Conservation (phyloP, 2,113 vertebrate species). For the Symphodus melops region DNA sequence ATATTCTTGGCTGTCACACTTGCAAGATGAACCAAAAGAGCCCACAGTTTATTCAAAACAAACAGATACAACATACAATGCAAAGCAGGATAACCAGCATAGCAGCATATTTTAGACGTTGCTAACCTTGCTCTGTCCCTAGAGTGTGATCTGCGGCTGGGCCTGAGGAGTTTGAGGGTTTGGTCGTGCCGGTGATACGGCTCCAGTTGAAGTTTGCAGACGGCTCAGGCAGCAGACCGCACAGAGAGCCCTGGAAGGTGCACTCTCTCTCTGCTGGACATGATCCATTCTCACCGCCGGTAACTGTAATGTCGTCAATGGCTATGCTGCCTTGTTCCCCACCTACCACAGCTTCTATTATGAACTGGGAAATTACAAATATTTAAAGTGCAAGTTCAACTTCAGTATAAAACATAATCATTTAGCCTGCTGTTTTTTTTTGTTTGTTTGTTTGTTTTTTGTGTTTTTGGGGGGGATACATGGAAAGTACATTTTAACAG, state of each 20-base stretch:
- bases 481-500: background rate
- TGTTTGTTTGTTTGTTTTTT: too few species aligned
- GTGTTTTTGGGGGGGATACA: too few species aligned
- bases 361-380: constrained; percentile 67
- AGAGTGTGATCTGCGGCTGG: constrained; percentile 80
- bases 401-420: background rate
- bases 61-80: too few species aligned
- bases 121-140: constrained; percentile 79
- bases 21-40: too few species aligned
- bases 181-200: constrained; percentile 63
- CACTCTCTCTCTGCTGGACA: constrained; percentile 83
- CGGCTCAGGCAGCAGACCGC: constrained; percentile 68
- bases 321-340: constrained; percentile 76
- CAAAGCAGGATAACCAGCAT: background rate
- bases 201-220: constrained; percentile 72
- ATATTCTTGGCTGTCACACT: too few species aligned
- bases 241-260: constrained; percentile 83
- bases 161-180: constrained; percentile 68
- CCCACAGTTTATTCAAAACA: too few species aligned
- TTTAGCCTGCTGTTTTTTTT: background rate
- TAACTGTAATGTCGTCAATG: constrained; percentile 77
- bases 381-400: background rate
- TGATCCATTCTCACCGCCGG: constrained; percentile 46
- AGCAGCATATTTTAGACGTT: background rate
- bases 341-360: constrained; percentile 78